Percentiles rank a stretch among this genome's conserved stretches.
Conservation (phyloP, 2,888 invertebrate species). For the Noctua janthina region DNA sequence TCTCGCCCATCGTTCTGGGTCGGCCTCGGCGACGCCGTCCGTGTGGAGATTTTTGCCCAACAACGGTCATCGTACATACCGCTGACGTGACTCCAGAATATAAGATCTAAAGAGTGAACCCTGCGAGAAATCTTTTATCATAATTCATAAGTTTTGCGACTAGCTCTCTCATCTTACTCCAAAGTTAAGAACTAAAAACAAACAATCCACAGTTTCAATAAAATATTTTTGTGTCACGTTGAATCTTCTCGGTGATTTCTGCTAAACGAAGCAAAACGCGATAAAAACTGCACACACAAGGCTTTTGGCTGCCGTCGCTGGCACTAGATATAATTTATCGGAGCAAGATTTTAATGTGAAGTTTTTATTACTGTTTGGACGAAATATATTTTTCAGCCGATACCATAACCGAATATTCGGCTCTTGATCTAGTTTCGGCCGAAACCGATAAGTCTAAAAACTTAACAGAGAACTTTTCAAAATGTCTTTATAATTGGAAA, state of each 20-base stretch:
- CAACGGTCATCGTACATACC: too few species aligned
- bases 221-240: slow-evolving; percentile 53
- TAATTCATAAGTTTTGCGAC: background rate
- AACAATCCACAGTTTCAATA: slow-evolving; percentile 13
- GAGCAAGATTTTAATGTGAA: slow-evolving; percentile 48
- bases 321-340: slow-evolving; percentile 54
- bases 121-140: background rate
- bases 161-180: background rate
- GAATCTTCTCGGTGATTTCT: slow-evolving; percentile 56
- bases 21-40: too few species aligned
- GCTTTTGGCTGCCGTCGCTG: slow-evolving; percentile 58
- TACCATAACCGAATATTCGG: background rate
- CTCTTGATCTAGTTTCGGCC: background rate
- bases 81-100: too few species aligned
- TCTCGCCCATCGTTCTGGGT: too few species aligned
- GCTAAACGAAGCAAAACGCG: slow-evolving; percentile 70
- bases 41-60: too few species aligned
- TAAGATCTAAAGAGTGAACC: background rate
- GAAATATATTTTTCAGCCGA: slow-evolving; percentile 4
- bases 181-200: slow-evolving; percentile 8
- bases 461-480: too few species aligned
- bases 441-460: background rate
- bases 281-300: slow-evolving; percentile 69
- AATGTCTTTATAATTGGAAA: too few species aligned
- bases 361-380: slow-evolving; percentile 33